These are phyloP conservation scores for Prionailurus viverrinus DNA, from an alignment of 2,113 vertebrate genomes.

Conservation along the genomic window DNA sequence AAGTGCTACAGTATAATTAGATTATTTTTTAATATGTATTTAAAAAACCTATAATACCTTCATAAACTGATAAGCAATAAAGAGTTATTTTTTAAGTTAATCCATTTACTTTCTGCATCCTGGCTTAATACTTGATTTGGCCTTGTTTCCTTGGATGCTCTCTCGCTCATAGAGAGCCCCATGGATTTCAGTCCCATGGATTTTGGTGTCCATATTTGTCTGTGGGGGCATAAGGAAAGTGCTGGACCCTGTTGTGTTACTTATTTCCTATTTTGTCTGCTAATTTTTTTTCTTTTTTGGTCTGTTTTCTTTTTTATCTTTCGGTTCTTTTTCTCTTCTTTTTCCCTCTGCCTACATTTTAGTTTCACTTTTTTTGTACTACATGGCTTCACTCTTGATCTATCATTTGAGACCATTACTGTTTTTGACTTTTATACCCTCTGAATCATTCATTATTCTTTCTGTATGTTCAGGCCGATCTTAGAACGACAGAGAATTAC, in stretches of 20 bases:
- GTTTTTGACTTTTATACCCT: constrained; percentile 29
- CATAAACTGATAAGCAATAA: neutral
- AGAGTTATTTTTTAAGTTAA: neutral
- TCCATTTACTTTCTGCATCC: neutral
- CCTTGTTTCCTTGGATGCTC: neutral
- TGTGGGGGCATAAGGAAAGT: neutral
- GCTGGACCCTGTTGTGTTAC: neutral
- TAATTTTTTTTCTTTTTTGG: neutral
- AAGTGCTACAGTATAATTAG: neutral
- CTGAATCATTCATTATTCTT: constrained; percentile 51
- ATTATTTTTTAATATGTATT: neutral
- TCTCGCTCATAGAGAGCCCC: neutral
- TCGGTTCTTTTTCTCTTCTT: neutral
- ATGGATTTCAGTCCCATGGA: neutral
- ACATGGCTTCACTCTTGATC: neutral
- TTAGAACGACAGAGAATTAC: neutral
- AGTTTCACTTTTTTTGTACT: constrained; percentile 21
- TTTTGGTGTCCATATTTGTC: neutral
- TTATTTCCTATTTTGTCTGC: neutral
- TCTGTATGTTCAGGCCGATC: neutral
- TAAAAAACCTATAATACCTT: neutral
- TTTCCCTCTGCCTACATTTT: neutral
- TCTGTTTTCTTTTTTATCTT: neutral
- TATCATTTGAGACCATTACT: constrained; percentile 35
- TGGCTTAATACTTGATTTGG: neutral